These are phyloP conservation scores for Pituophis catenifer DNA, from an alignment of 2,113 vertebrate genomes.

Conservation along the genomic window DNA sequence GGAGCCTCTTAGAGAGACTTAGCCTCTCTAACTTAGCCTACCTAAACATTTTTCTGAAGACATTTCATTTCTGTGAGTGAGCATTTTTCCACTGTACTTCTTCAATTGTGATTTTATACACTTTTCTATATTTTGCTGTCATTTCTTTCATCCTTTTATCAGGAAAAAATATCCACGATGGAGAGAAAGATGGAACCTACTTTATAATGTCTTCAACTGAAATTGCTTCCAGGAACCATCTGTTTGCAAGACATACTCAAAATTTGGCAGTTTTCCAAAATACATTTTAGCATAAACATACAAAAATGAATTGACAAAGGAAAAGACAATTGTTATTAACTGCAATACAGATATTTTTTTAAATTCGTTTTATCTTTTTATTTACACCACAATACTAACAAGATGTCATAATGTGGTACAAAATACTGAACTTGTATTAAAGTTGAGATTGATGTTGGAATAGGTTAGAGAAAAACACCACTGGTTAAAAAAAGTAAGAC, in stretches of 20 bases:
- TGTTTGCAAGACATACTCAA: neutral
- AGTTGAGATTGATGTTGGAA: slow-evolving; percentile 71
- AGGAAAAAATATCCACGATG: neutral
- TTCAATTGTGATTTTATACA: neutral
- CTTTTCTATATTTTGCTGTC: neutral
- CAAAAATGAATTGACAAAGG: neutral
- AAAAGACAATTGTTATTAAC: slow-evolving; percentile 15
- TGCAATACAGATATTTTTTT: slow-evolving; percentile 53
- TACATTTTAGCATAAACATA: neutral
- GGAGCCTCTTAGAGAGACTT: neutral
- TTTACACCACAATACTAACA: slow-evolving; percentile 86
- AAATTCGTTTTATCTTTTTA: slow-evolving; percentile 77
- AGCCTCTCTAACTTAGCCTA: neutral
- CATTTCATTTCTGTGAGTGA: neutral
- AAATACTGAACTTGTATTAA: slow-evolving; percentile 77
- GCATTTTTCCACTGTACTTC: neutral
- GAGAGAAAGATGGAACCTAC: neutral
- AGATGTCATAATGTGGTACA: slow-evolving; percentile 76
- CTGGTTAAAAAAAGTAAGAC: slow-evolving; percentile 58
- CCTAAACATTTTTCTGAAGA: neutral
- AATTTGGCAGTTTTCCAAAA: neutral
- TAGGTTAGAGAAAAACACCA: slow-evolving; percentile 70
- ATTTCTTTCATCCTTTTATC: neutral
- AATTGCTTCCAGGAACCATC: neutral
- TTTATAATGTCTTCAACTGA: neutral